Conservation (phyloP, 1,140 invertebrate species). For the Chymomyza costata region DNA sequence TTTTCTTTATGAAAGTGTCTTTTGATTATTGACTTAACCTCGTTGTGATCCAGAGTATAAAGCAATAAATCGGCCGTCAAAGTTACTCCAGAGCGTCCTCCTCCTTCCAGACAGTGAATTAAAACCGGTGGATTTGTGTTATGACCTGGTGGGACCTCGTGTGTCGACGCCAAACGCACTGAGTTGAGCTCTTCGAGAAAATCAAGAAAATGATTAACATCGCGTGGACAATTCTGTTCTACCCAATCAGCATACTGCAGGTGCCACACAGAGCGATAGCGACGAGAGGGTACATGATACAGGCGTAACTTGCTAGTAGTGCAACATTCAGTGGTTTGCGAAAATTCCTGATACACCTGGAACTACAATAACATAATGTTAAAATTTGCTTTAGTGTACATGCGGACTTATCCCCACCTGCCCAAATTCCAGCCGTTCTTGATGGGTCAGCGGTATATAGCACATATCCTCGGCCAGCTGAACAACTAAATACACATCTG, state of each 20-base stretch:
- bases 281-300: conserved; percentile 77
- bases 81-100: conserved; percentile 85
- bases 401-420: conserved; percentile 68
- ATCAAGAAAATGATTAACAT: conserved; percentile 82
- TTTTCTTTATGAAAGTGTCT: neutral
- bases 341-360: conserved; percentile 82
- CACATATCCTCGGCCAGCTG: conserved; percentile 81
- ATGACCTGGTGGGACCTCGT: conserved; percentile 81
- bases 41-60: conserved; percentile 90
- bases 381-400: neutral
- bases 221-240: conserved; percentile 81
- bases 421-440: conserved; percentile 77
- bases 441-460: conserved; percentile 79
- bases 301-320: conserved; percentile 79
- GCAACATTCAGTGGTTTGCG: conserved; percentile 79
- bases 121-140: conserved; percentile 83
- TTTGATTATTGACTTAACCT: conserved; percentile 77
- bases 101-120: conserved; percentile 83
- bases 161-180: conserved; percentile 83
- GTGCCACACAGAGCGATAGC: conserved; percentile 85
- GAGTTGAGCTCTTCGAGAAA: conserved; percentile 91
- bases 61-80: conserved; percentile 87
- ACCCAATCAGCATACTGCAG: conserved; percentile 88
- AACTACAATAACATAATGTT: conserved; percentile 76
- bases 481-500: conserved; percentile 86